phyloP scores from a whole-genome alignment of 2,888 invertebrate species.

The Rosalia funebris region DNA sequence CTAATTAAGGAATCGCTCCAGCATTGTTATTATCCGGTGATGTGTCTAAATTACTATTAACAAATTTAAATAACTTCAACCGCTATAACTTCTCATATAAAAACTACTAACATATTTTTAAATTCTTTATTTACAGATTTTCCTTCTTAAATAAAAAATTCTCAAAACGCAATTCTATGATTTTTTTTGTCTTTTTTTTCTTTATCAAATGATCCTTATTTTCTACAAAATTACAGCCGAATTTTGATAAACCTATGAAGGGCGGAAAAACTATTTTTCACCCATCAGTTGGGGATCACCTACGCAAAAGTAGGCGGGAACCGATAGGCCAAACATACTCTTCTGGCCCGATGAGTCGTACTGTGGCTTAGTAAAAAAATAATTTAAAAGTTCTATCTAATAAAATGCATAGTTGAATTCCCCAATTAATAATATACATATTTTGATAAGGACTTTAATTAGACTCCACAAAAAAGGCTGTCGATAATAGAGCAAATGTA shows the following conservation, averaged over 20 bases:
- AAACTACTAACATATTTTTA: constrained; percentile 16
- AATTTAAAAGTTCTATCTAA: constrained; percentile 7
- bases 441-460: constrained; percentile 34
- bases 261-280: not conserved
- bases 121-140: constrained; percentile 9
- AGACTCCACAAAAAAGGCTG: constrained; percentile 22
- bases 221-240: constrained; percentile 19
- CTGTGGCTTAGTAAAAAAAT: not conserved
- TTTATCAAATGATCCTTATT: constrained; percentile 9
- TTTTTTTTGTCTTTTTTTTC: not conserved
- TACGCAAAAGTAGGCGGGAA: not conserved
- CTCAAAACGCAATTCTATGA: constrained; percentile 8
- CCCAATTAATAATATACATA: constrained; percentile 47
- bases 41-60: not conserved
- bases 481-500: constrained; percentile 6
- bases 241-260: constrained; percentile 2
- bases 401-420: constrained; percentile 39
- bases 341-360: not conserved
- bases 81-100: constrained; percentile 19
- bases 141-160: constrained; percentile 6
- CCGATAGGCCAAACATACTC: not conserved
- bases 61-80: constrained; percentile 14
- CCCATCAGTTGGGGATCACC: not conserved
- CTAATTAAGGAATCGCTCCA: constrained; percentile 46
- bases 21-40: constrained; percentile 29